Evolutionary conservation across 2,113 vertebrate species (phyloP).

Genomic region (mouse (Mus musculus)): DNA sequence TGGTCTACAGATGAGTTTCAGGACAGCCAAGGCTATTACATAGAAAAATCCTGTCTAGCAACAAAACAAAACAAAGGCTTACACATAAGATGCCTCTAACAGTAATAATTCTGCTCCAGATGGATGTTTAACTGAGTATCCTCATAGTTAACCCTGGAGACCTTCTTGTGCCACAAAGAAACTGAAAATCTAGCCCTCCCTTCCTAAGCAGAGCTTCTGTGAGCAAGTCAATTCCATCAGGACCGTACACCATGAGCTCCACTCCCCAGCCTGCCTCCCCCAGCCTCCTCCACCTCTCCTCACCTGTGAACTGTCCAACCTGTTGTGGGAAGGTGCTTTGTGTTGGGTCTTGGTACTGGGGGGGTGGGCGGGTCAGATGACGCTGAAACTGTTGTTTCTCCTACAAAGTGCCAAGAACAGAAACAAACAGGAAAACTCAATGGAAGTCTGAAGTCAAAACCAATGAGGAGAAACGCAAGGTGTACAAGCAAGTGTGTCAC

Average conservation of each 20-base stretch:
- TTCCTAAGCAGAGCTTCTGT: background rate
- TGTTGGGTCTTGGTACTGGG: slow-evolving; percentile 96
- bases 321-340: slow-evolving; percentile 93
- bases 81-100: slow-evolving; percentile 9
- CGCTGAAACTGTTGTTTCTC: slow-evolving; percentile 97
- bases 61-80: background rate
- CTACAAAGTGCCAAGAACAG: slow-evolving; percentile 81
- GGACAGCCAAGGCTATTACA: background rate
- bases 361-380: slow-evolving; percentile 95
- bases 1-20: background rate
- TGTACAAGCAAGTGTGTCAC: background rate
- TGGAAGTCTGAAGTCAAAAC: background rate
- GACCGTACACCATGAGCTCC: too few relatives aligned
- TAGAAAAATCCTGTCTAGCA: background rate
- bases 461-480: background rate
- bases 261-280: too few relatives aligned
- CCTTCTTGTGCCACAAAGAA: background rate
- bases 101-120: slow-evolving; percentile 27
- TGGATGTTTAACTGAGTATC: background rate
- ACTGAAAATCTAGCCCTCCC: background rate
- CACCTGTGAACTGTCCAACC: slow-evolving; percentile 94
- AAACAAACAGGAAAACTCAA: background rate
- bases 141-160: fast-evolving
- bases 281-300: background rate
- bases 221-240: background rate